phyloP scores from a whole-genome alignment of 2,797 vertebrate species.

The Lacerta agilis region DNA sequence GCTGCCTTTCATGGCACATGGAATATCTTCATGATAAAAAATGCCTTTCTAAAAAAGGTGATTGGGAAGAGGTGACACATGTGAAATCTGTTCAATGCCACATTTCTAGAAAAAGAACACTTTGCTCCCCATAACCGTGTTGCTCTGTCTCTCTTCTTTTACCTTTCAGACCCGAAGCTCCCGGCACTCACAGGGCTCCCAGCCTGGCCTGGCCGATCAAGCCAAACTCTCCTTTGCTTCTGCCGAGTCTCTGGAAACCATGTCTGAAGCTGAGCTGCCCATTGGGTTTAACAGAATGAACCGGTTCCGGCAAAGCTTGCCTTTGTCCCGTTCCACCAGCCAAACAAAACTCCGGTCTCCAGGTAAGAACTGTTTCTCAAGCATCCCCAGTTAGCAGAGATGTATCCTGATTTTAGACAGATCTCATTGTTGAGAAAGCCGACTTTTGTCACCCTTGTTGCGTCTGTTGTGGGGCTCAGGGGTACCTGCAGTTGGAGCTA shows the following conservation, averaged over 20 bases:
- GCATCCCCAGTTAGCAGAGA: neutral
- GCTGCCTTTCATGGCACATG: neutral
- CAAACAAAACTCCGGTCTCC: slow-evolving; percentile 97
- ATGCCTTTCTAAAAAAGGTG: neutral
- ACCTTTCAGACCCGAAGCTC: slow-evolving; percentile 91
- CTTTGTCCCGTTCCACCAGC: slow-evolving; percentile 94
- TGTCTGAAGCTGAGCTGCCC: slow-evolving; percentile 97
- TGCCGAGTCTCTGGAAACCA: slow-evolving; percentile 96
- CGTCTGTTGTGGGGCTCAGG: neutral
- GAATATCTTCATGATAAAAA: neutral
- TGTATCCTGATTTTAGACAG: neutral
- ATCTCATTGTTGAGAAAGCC: neutral
- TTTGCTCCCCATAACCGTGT: neutral
- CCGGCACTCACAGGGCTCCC: slow-evolving; percentile 93
- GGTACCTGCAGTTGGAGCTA: neutral
- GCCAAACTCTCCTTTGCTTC: slow-evolving; percentile 97
- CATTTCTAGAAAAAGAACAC: neutral
- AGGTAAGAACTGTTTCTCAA: slow-evolving; percentile 79
- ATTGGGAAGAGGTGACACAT: neutral
- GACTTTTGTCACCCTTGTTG: too few species aligned
- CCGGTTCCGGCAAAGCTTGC: slow-evolving; percentile 96
- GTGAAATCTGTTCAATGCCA: neutral
- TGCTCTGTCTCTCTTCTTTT: neutral
- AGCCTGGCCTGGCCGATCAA: slow-evolving; percentile 96
- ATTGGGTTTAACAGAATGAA: slow-evolving; percentile 97